Evolutionary conservation across 1,140 invertebrate genomes (phyloP), one percentile per base, ranked within the genome.

Genomic region (Eciton burchellii): DNA sequence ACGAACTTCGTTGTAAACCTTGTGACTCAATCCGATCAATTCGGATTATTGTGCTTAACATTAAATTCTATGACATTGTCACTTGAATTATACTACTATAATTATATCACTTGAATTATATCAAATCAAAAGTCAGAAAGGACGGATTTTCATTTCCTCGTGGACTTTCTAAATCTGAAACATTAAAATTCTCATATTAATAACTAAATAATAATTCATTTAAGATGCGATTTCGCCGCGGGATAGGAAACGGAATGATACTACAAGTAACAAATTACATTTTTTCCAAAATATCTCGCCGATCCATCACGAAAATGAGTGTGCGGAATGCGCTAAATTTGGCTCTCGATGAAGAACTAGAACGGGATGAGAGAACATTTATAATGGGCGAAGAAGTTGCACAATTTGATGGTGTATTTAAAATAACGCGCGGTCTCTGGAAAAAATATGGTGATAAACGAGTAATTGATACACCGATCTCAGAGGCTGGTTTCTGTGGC

Each of bases 391-490:
- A 99, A 94, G 99, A 99, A 95, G 99, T 99, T 8, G 99, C 98
- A 35, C 95, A 97, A 93, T 99, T n/a, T n/a, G 98, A 99, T 92
- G 99, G 99, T 81, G 98, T 98, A 56, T 99, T 99, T 91, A 99
- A 99, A 97, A 96, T 95, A 84, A 97, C 96, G 43, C 96, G 97
- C 91, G n/a, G n/a, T 29, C 94, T 99, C 52, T 99, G 98, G 97
- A 98, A 99, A 91, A 99, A 99, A 93, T 99, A 98, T 94, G 99
- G 98, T 16, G 98, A 99, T 92, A 98, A 98, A 92, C 95, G 99
- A 89, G 95, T 99, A 1, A 97, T 99, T 59, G 99, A 99, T 91
- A 99, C 99, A n/a, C 99, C 99, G n/a, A 99, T 99, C 90, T 99
- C 98, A 59, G 99, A 99, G 95, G 97, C 97, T 94, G 99, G 99